A percentile compares a stretch with the other conserved stretches of the same genome.
Conservation (phyloP, 2,888 invertebrate species). For the Spicauda simplicius region DNA sequence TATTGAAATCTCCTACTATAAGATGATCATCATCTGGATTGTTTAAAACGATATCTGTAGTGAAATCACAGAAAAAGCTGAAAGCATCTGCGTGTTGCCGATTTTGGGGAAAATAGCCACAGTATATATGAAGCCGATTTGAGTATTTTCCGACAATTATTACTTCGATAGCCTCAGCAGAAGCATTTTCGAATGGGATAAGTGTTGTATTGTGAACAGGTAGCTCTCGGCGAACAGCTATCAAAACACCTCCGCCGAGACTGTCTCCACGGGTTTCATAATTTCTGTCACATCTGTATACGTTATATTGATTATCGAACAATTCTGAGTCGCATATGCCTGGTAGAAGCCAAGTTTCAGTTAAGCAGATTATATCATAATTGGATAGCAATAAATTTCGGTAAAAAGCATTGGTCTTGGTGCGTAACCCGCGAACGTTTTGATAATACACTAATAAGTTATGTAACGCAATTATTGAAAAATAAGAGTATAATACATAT, state of each 20-base stretch:
- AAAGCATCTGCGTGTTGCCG: not conserved
- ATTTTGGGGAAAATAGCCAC: conserved; percentile 6
- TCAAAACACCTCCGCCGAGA: too few species aligned
- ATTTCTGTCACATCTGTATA: conserved; percentile 2
- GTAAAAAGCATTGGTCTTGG: not conserved
- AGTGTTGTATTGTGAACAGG: not conserved
- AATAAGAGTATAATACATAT: not conserved
- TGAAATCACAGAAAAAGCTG: not conserved
- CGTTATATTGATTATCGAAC: not conserved
- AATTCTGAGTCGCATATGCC: conserved; percentile 5
- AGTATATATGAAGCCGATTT: not conserved
- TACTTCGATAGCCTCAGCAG: conserved; percentile 4
- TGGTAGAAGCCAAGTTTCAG: conserved; percentile 9
- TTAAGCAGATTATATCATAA: conserved; percentile 7
- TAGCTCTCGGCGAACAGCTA: not conserved
- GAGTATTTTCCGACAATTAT: not conserved
- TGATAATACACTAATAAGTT: not conserved
- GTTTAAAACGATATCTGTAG: not conserved
- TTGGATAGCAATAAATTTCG: not conserved
- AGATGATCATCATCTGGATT: not conserved
- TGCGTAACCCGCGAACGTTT: conserved; percentile 2
- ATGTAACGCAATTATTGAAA: not conserved
- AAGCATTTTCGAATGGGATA: not conserved
- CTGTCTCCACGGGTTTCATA: conserved; percentile 4
- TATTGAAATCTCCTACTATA: conserved; percentile 9